phyloP scores from a whole-genome alignment of 2,888 invertebrate genomes.

The Oligia strigilis region DNA sequence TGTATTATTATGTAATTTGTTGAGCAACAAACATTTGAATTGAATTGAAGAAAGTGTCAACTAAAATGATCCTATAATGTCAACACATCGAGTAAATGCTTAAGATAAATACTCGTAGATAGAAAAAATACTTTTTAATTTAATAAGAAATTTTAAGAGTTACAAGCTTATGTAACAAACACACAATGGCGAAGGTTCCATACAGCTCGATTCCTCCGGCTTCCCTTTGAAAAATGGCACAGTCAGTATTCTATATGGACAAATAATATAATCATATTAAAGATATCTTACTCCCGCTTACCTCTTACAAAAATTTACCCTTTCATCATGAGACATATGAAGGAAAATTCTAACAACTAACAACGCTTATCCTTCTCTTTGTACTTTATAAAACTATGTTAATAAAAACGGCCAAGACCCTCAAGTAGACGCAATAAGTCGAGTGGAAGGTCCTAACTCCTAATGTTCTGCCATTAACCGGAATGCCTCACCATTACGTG shows the following conservation, averaged over 20 bases:
- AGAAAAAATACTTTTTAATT: background rate
- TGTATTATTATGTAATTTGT: too few species aligned
- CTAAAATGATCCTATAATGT: background rate
- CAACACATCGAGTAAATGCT: background rate
- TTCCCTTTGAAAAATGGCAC: too few species aligned
- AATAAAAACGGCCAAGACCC: constrained; percentile 1
- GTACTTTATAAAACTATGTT: background rate
- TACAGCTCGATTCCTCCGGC: too few species aligned
- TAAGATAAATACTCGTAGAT: too few species aligned
- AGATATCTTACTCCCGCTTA: too few species aligned
- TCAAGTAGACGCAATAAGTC: constrained; percentile 27
- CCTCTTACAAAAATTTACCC: too few species aligned
- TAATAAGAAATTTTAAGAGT: background rate
- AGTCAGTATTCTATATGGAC: too few species aligned
- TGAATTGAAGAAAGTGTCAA: background rate
- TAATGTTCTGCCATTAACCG: constrained; percentile 49
- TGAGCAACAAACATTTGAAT: too few species aligned
- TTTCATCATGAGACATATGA: background rate
- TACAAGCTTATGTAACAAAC: background rate
- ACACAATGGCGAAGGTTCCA: background rate
- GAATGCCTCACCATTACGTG: constrained; percentile 33
- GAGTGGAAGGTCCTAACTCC: constrained; percentile 30
- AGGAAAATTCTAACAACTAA: background rate
- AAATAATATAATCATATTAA: too few species aligned
- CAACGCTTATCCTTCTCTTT: background rate